phyloP scores from a whole-genome alignment of 2,113 vertebrate genomes.

The Leucosticte australis region DNA sequence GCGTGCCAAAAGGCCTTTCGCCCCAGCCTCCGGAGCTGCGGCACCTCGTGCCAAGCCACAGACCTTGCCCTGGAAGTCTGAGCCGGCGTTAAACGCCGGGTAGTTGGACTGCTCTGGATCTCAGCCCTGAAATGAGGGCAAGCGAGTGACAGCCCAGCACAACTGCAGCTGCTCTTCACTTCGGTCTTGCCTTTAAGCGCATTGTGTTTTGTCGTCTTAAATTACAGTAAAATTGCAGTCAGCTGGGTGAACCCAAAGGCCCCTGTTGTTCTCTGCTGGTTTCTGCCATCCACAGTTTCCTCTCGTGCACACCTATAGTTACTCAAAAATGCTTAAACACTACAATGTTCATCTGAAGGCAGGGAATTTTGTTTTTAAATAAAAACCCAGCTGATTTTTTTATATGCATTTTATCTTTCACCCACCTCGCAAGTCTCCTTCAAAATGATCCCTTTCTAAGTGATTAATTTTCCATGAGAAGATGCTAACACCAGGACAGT shows the following conservation, averaged over 20 bases:
- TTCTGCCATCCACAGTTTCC: background rate
- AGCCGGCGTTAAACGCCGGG: background rate
- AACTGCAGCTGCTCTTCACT: slow-evolving; percentile 25
- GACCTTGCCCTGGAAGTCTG: slow-evolving; percentile 21
- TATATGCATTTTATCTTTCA: background rate
- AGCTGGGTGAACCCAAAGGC: background rate
- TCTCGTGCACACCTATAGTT: background rate
- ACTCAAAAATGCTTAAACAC: background rate
- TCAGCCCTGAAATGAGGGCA: slow-evolving; percentile 50
- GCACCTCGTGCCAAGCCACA: slow-evolving; percentile 1
- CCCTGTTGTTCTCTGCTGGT: background rate
- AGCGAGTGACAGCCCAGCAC: slow-evolving; percentile 15
- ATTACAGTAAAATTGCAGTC: slow-evolving; percentile 12
- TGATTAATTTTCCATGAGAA: slow-evolving; percentile 11
- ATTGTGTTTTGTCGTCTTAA: slow-evolving; percentile 48
- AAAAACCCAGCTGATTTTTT: background rate
- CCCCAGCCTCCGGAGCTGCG: background rate
- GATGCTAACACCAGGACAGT: background rate
- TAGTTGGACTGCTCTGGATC: slow-evolving; percentile 19
- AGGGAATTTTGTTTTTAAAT: background rate
- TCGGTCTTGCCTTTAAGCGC: slow-evolving; percentile 34
- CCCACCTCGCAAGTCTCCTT: background rate
- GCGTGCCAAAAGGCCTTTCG: background rate
- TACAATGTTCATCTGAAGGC: background rate
- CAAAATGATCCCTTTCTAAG: slow-evolving; percentile 5